A percentile compares a stretch with the other conserved stretches of the same genome.
These are phyloP conservation scores for Phengaris arion DNA, from an alignment of 2,888 invertebrate genomes.

Conservation along the genomic window DNA sequence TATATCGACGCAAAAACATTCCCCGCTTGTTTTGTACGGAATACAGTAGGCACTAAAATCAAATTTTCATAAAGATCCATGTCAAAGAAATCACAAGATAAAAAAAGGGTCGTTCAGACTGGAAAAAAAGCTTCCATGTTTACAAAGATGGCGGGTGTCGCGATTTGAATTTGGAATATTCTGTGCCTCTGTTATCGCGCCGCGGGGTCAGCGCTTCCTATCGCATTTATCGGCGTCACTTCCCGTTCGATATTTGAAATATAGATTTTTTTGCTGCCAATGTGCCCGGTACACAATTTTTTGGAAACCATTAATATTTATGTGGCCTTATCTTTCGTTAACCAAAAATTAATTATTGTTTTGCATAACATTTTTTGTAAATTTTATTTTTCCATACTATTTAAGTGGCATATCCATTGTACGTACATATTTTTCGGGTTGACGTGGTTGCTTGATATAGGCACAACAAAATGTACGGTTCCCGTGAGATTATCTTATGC, in stretches of 20 bases:
- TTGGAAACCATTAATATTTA: constrained; percentile 28
- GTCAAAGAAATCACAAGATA: constrained; percentile 34
- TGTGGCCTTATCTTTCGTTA: constrained; percentile 10
- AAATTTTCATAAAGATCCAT: constrained; percentile 29
- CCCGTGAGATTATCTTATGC: too few species aligned
- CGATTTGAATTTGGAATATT: constrained; percentile 54
- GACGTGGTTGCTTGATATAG: too few species aligned
- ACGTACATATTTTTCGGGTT: too few species aligned
- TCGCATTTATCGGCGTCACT: constrained; percentile 55
- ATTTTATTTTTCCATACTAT: background rate
- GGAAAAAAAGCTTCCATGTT: constrained; percentile 42
- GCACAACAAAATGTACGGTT: too few species aligned
- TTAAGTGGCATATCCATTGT: background rate
- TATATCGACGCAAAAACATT: constrained; percentile 1
- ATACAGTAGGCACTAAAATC: constrained; percentile 20
- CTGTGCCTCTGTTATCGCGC: constrained; percentile 50
- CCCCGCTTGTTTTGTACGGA: background rate
- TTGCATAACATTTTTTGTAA: background rate
- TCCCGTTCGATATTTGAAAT: constrained; percentile 58
- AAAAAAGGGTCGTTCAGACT: constrained; percentile 35
- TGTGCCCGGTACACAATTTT: constrained; percentile 34
- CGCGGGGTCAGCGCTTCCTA: constrained; percentile 66
- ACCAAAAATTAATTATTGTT: constrained; percentile 20
- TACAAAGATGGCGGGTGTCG: constrained; percentile 51
- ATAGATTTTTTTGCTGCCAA: constrained; percentile 43